Evolutionary conservation across 2,113 vertebrate species (phyloP).

Genomic region (Plectropomus leopardus): DNA sequence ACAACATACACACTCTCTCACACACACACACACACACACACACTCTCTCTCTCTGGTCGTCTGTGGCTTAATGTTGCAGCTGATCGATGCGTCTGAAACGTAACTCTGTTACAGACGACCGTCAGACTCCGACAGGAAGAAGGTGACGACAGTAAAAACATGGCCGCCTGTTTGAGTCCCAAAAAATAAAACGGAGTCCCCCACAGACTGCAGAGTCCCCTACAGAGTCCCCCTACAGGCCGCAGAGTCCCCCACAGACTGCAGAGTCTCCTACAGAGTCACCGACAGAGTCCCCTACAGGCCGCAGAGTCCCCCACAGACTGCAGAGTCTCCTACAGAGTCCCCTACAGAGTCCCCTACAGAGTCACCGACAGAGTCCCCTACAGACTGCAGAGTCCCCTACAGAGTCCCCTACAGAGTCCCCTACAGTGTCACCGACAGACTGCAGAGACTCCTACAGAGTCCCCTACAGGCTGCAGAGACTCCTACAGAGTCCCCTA

Average conservation of each 20-base stretch:
- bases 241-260: too few relatives aligned
- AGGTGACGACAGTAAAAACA: background rate
- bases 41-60: constrained; percentile 23
- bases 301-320: background rate
- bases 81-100: constrained; percentile 59
- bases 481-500: too few relatives aligned
- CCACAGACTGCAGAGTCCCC: background rate
- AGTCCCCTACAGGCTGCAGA: too few relatives aligned
- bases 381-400: background rate
- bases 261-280: too few relatives aligned
- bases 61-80: constrained; percentile 56
- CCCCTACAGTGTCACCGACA: too few relatives aligned
- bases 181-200: background rate
- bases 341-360: too few relatives aligned
- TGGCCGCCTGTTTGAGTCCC: background rate
- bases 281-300: constrained; percentile 14
- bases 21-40: constrained; percentile 25
- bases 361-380: background rate
- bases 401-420: too few relatives aligned
- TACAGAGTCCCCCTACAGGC: too few relatives aligned
- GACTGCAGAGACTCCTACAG: too few relatives aligned
- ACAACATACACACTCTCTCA: constrained; percentile 45
- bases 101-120: constrained; percentile 35
- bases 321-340: too few relatives aligned
- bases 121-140: constrained; percentile 2